Base-by-base conservation (phyloP, 2,113 vertebrate genomes). In the Neoarius graeffei region DNA sequence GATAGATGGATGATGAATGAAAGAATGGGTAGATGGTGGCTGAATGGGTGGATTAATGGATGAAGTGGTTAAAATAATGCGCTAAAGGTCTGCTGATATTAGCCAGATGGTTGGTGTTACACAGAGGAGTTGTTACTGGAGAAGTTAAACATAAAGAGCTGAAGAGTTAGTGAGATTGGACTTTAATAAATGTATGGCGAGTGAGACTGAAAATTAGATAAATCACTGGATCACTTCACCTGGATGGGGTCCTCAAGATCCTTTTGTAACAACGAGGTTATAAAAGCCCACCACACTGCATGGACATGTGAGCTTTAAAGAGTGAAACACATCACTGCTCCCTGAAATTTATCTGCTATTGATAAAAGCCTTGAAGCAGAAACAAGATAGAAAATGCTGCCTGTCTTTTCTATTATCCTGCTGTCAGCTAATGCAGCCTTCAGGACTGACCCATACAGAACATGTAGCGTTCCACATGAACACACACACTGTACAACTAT, bases 401-500 rank as follows among this genome's bases (percentile, higher is more conserved):
- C n/a, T 81, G n/a, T 81, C 52, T 81, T 59, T 82, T 64, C 30
- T 82, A 42, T 82, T 82, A 27, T 60, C 59, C 15, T 81, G 79
- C 56, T 59, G 14, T 81, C 56, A 59, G 79, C 27, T 81, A 23
- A 81, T 59, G 30, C 13, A 69, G 66, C 11, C 66, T 69, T 27
- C n/a, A 69, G 11, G 11, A 69, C 30, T 7, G 7, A 42, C 30
- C 30, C 30, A 42, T 17, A 42, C 69, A 35, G 6, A 27, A 15
- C 67, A 69, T n/a, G n/a, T 2, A 67, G 25, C 13, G 14, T 25
- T 35, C 35, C 57, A 82, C 80, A 82, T 7, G 5, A 4, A 42
- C 69, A 62, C 19, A 27, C 54, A 60, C 56, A 60, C 56, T 50
- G 35, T 74, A 74, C 10, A 71, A 19, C 30, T 42, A 17, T 73